Percentiles rank a stretch among this genome's conserved stretches.
Conservation (phyloP, 2,797 vertebrate species). For the Nothura maculosa region DNA sequence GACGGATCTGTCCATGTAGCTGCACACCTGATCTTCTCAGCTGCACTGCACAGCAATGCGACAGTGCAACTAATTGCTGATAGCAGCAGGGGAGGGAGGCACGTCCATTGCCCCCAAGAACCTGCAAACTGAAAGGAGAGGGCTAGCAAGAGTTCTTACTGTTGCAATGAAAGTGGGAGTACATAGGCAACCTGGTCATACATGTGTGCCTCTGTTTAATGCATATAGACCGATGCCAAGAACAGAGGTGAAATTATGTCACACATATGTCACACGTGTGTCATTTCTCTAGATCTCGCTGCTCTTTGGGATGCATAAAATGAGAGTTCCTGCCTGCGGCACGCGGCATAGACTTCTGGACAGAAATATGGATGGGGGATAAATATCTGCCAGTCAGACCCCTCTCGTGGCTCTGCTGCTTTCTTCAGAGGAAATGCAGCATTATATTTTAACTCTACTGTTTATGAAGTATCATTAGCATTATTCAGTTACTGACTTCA, state of each 20-base stretch:
- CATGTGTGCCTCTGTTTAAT: neutral
- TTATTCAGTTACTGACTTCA: slow-evolving; percentile 66
- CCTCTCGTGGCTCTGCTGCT: slow-evolving; percentile 17
- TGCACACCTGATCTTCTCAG: neutral
- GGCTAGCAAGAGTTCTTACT: neutral
- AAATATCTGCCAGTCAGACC: slow-evolving; percentile 54
- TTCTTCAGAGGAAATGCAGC: slow-evolving; percentile 49
- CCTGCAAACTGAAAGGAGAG: neutral
- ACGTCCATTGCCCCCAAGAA: neutral
- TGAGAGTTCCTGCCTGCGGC: neutral
- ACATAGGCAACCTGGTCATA: neutral
- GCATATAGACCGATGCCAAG: slow-evolving; percentile 5
- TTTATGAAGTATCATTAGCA: slow-evolving; percentile 74
- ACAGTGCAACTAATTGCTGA: neutral
- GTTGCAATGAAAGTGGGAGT: neutral
- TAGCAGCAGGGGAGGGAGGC: neutral
- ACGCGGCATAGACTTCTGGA: neutral
- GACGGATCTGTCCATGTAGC: neutral
- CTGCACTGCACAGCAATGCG: neutral
- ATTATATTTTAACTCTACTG: slow-evolving; percentile 52
- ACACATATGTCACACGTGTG: neutral
- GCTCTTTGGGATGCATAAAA: slow-evolving; percentile 1
- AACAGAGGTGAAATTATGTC: neutral
- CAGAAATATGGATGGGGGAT: neutral
- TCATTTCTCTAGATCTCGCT: neutral